Conservation (phyloP, 2,888 invertebrate genomes). For the Hypomecis punctinalis region DNA sequence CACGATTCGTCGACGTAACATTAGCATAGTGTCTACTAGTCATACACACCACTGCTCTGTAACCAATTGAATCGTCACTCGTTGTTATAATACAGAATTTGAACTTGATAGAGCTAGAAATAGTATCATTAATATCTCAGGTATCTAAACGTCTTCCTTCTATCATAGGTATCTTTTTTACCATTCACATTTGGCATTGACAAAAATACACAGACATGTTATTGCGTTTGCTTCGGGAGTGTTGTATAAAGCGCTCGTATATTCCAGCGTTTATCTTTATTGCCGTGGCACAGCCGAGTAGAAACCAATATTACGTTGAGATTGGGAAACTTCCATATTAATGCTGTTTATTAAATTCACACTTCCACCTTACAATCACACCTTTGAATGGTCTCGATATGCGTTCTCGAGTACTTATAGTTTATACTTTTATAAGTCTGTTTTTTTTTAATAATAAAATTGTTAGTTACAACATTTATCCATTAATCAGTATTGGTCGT, state of each 20-base stretch:
- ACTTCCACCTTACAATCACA: constrained; percentile 41
- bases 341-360: constrained; percentile 55
- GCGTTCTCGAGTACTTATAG: not conserved
- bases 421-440: not conserved
- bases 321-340: constrained; percentile 58
- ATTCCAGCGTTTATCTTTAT: constrained; percentile 49
- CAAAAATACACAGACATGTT: constrained; percentile 16
- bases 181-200: constrained; percentile 8
- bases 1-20: too few relatives aligned
- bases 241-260: constrained; percentile 39
- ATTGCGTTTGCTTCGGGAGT: constrained; percentile 33
- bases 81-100: too few relatives aligned
- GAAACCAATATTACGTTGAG: constrained; percentile 58
- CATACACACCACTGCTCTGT: too few relatives aligned
- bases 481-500: too few relatives aligned
- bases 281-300: constrained; percentile 49
- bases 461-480: not conserved
- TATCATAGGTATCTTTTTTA: too few relatives aligned
- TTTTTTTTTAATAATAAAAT: not conserved
- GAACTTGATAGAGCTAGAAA: too few relatives aligned
- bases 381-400: not conserved
- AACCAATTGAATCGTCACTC: too few relatives aligned
- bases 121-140: too few relatives aligned
- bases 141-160: too few relatives aligned
- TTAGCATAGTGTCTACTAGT: too few relatives aligned